Base-by-base conservation (phyloP, 2,113 vertebrate genomes). In the Indicator maculatus region DNA sequence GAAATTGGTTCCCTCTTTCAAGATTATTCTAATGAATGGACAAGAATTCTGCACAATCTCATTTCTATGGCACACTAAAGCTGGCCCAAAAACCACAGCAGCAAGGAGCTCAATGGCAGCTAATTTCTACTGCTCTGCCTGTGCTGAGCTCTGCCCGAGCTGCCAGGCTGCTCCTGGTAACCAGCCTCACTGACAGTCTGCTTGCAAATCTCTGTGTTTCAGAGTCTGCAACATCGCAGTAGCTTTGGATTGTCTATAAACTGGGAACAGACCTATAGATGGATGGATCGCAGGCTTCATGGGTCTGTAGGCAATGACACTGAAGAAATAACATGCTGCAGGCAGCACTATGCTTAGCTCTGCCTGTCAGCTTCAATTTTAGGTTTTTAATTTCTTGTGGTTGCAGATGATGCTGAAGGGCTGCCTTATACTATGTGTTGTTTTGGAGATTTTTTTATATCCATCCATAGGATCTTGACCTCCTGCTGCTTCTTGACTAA, bases 371-470 rank as follows among this genome's bases (percentile, higher is more conserved):
- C 88, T 88, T 81, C 71, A 14, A 56, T 86, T 91, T 64, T 27
- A 82, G 81, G 23, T 88, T 60, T 90, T 91, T 86, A 88, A 86
- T 88, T 86, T 95, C 88, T 84, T 78, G 80, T 10, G 44, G 33
- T 80, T 88, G 71, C 65, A 82, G 91, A 64, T 15, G 65, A 70
- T 52, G 56, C n/a, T 33, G 56, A 78, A 73, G 16, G 44, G 60
- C 75, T 90, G 69, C 36, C 26, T 76, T 72, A 72, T 9, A 63
- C 30, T 28, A 33, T 0, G 1, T 53, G 44, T 2, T 1, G 4
- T 56, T 87, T 33, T 24, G 4, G n/a, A 87, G 33, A 50, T 15
- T 67, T 77, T 72, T 72, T 82, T 50, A 24, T 47, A 72, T 39
- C 47, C 11, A 16, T 39, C 16, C 38, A 63, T 60, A 60, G 38